Percentiles rank a stretch among this genome's conserved stretches.
Evolutionary conservation across 2,113 vertebrate genomes (phyloP).

Genomic region (Indicator maculatus): DNA sequence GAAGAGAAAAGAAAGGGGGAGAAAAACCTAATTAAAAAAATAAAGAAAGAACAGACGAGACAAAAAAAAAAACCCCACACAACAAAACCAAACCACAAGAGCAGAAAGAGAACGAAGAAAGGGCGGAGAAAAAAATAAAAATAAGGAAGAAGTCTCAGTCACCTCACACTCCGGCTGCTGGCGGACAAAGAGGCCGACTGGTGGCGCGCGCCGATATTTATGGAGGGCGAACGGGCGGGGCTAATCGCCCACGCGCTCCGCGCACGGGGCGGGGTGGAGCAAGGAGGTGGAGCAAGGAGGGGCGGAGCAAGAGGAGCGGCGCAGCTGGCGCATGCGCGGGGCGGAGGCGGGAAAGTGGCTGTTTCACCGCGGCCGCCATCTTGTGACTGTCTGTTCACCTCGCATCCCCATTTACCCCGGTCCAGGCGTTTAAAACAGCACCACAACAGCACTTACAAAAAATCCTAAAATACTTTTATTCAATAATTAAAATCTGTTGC

Average conservation of each 20-base stretch:
- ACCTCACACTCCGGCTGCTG: rapidly evolving
- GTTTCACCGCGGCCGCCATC: not conserved
- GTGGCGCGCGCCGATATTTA: not conserved
- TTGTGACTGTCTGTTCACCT: not conserved
- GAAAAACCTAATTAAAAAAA: too few species aligned
- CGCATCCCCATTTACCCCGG: too few species aligned
- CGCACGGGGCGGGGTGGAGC: too few species aligned
- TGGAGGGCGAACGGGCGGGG: not conserved
- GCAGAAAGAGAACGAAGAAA: too few species aligned
- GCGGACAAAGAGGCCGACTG: not conserved
- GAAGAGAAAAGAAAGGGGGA: too few species aligned
- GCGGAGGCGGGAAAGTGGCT: not conserved
- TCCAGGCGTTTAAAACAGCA: not conserved
- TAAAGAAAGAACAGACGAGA: too few species aligned
- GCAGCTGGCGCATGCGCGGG: not conserved
- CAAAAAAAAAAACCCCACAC: too few species aligned
- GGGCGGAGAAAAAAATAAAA: too few species aligned
- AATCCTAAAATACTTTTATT: slow-evolving; percentile 90
- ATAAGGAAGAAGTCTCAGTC: too few species aligned
- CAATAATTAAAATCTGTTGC: slow-evolving; percentile 86
- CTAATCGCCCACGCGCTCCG: too few species aligned
- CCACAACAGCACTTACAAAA: slow-evolving; percentile 26
- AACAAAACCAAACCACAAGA: too few species aligned
- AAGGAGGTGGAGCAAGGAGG: not conserved
- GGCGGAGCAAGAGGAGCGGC: not conserved